phyloP scores from a whole-genome alignment of 2,797 vertebrate genomes.

The Sarcoramphus papa region DNA sequence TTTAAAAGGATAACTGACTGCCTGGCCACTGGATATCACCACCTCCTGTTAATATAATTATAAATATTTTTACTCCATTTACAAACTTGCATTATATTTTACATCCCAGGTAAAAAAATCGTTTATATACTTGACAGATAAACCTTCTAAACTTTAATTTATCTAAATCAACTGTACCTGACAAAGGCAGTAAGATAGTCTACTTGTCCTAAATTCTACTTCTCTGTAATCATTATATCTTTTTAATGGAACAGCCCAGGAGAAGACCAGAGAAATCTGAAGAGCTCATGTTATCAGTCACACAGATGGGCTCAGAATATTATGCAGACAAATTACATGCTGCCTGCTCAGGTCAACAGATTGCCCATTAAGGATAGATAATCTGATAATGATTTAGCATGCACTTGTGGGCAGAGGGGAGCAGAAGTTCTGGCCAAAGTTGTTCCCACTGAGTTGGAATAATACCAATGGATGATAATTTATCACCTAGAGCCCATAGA shows the following conservation, averaged over 20 bases:
- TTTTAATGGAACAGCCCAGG: neutral
- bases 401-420: neutral
- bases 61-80: neutral
- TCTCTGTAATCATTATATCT: neutral
- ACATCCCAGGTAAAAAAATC: neutral
- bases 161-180: neutral
- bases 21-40: neutral
- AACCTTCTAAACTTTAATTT: neutral
- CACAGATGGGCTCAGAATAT: slow-evolving; percentile 23
- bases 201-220: neutral
- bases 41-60: neutral
- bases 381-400: slow-evolving; percentile 33
- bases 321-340: neutral
- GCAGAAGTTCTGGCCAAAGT: neutral
- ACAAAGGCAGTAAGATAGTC: neutral
- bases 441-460: neutral
- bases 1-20: neutral
- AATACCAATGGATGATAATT: slow-evolving; percentile 1
- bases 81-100: neutral
- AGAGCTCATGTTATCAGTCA: neutral
- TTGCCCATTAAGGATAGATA: slow-evolving; percentile 44
- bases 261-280: neutral
- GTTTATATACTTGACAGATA: neutral
- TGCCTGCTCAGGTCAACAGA: slow-evolving; percentile 28
- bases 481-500: neutral